Conservation (phyloP, 1,140 invertebrate genomes). For the Drosophila insularis region DNA sequence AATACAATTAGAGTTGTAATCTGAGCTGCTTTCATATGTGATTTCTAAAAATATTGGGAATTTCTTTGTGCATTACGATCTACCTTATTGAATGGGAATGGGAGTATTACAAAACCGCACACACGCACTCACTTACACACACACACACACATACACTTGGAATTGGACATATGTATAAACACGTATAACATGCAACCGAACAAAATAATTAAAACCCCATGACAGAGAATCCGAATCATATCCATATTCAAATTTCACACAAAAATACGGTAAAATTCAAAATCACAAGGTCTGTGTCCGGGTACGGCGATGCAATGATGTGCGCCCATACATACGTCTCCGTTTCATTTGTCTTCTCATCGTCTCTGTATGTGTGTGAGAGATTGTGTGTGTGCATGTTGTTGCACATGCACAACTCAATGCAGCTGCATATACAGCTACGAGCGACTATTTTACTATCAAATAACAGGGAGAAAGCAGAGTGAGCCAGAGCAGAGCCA, state of each 20-base stretch:
- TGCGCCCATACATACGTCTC: not conserved
- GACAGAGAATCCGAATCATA: constrained; percentile 54
- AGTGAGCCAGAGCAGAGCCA: not conserved
- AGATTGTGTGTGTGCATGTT: not conserved
- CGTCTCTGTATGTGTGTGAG: constrained; percentile 15
- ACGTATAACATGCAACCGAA: constrained; percentile 48
- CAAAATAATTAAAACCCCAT: constrained; percentile 76
- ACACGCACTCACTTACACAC: constrained; percentile 22
- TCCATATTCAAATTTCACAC: constrained; percentile 61
- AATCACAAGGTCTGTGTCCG: constrained; percentile 58
- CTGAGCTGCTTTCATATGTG: not conserved
- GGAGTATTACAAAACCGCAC: constrained; percentile 54
- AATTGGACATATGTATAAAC: constrained; percentile 6
- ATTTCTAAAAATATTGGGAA: constrained; percentile 39
- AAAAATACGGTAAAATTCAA: constrained; percentile 61
- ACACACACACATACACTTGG: not conserved
- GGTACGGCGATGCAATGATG: constrained; percentile 19
- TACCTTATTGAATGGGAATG: constrained; percentile 29
- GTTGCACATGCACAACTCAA: constrained; percentile 45
- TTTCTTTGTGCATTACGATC: constrained; percentile 13
- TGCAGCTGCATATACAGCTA: constrained; percentile 39
- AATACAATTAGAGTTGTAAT: too few relatives aligned
- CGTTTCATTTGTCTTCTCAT: too few relatives aligned
- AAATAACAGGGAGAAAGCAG: constrained; percentile 51
- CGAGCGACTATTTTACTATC: constrained; percentile 60